Conservation (phyloP, 2,888 invertebrate species). For the Agrypnus murinus region DNA sequence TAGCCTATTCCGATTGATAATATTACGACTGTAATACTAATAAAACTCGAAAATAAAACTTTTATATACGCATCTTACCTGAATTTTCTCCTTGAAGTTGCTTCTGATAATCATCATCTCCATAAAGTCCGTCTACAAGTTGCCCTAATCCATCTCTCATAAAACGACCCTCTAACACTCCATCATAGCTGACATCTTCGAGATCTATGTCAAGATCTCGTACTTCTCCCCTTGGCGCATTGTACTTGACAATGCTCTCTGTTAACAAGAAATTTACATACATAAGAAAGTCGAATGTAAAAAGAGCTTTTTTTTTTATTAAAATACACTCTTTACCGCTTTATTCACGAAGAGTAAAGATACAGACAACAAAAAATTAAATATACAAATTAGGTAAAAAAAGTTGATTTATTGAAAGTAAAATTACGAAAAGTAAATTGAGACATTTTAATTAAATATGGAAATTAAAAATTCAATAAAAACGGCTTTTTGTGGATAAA, state of each 20-base stretch:
- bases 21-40: too few species aligned
- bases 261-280: constrained; percentile 61
- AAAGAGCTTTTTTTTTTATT: too few species aligned
- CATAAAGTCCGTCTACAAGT: constrained; percentile 83
- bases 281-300: constrained; percentile 3
- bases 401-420: background rate
- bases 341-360: background rate
- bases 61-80: constrained; percentile 69
- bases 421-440: constrained; percentile 11
- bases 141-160: constrained; percentile 86
- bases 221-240: constrained; percentile 79
- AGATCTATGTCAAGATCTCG: constrained; percentile 80
- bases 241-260: constrained; percentile 81
- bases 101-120: constrained; percentile 79
- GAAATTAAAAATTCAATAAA: constrained; percentile 21
- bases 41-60: too few species aligned
- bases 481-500: constrained; percentile 12
- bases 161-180: constrained; percentile 73
- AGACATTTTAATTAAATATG: constrained; percentile 25
- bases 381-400: background rate
- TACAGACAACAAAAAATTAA: background rate
- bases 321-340: background rate
- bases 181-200: constrained; percentile 88
- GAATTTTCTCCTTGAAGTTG: constrained; percentile 75
- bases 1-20: too few species aligned